Evolutionary conservation across 2,113 vertebrate genomes (phyloP), one percentile per base, ranked within the genome.

Genomic region (Oryzias javanicus): DNA sequence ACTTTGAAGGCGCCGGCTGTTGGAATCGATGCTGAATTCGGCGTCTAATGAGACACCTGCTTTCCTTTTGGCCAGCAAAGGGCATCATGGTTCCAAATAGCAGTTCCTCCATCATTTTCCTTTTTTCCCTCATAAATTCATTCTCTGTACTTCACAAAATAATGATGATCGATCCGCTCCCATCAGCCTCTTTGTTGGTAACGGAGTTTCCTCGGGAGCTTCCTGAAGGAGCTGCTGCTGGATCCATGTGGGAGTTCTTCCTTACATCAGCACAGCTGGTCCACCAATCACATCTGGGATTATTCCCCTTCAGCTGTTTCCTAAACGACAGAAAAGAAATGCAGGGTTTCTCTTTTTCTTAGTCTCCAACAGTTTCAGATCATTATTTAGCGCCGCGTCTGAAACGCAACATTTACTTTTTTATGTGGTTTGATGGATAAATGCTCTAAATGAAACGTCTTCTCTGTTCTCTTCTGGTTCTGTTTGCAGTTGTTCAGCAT

Each of bases 21-120:
- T 54, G 55, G 35, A 87, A 88, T 91, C 88, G 76, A 91, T 91
- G 86, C 65, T 48, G 82, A 81, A 83, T 91, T 86, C 86, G 81
- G 79, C 52, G 45, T 88, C 83, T 91, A 90, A 91, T 89, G 86
- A 91, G 89, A 86, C 87, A 79, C 89, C 85, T 87, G 80, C 69
- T 72, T 82, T 84, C 40, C 64, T 74, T 78, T 80, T 72, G 75
- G 76, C 76, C 58, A 57, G 61, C 56, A 57, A 86, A 86, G 77
- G 81, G 60, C 82, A 75, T 82, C 63, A 76, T 74, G 63, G 69
- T 70, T 77, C 75, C 72, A 68, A 81, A 80, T 79, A 83, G 80
- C 75, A 78, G 56, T 79, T 79, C 72, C 67, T 81, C 49, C 56
- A 47, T 70, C 59, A 59, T 51, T 70, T 53, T 79, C 53, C 57